A percentile compares a stretch with the other conserved stretches of the same genome.
Evolutionary conservation across 2,113 vertebrate genomes (phyloP).

Genomic region (Todiramphus saurophagus): DNA sequence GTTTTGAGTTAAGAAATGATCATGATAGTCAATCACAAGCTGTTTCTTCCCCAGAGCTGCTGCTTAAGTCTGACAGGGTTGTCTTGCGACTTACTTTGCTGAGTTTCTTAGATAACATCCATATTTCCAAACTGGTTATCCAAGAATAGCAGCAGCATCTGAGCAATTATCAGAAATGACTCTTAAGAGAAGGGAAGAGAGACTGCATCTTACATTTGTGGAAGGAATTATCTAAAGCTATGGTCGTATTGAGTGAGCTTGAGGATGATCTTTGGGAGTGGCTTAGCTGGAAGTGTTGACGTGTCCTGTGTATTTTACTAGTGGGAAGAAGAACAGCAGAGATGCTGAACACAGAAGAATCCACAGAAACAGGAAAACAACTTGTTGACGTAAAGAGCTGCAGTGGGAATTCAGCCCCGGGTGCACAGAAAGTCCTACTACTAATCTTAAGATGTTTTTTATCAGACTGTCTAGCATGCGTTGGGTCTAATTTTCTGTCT

Average conservation of each 20-base stretch:
- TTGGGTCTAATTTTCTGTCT: background rate
- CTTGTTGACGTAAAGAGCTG: background rate
- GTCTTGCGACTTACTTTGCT: background rate
- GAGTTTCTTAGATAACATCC: background rate
- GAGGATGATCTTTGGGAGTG: background rate
- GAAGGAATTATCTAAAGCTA: background rate
- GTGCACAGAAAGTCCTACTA: background rate
- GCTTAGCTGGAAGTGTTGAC: background rate
- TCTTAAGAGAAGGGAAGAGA: background rate
- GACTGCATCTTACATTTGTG: background rate
- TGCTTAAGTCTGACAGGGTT: background rate
- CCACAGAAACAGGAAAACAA: background rate
- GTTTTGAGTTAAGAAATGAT: background rate
- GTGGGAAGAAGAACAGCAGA: background rate
- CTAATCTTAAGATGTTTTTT: slow-evolving; percentile 18
- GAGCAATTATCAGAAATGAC: background rate
- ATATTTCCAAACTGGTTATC: background rate
- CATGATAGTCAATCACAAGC: background rate
- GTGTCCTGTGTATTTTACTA: background rate
- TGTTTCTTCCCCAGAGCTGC: background rate
- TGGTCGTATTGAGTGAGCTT: background rate
- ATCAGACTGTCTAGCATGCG: background rate
- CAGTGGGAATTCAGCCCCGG: background rate
- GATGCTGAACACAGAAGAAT: background rate
- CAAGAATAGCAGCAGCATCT: background rate